Evolutionary conservation across 2,797 vertebrate genomes (phyloP), one percentile per base, ranked within the genome.

Genomic region (Tokudaia muenninki): DNA sequence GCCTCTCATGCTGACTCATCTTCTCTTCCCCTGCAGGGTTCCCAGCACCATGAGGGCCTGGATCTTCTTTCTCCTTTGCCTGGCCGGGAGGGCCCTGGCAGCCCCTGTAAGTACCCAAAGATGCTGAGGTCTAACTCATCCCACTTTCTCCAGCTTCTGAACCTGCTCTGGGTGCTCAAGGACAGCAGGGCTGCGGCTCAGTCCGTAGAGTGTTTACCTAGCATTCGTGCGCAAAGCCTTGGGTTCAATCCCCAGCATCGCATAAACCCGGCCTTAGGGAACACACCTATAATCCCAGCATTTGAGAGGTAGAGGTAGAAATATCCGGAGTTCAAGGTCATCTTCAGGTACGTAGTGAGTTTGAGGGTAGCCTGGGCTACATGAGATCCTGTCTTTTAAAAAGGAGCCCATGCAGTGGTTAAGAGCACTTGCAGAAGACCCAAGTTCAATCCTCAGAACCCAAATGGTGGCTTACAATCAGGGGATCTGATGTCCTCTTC

Each of bases 41-140:
- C 98, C 98, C 98, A 98, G 98, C 98, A 99, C 98, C 98, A 99
- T 99, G 99, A 99, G 98, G 98, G 98, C 99, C 98, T 99, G 99
- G 99, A 98, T 99, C n/a, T 98, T 99, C 98, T 99, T 99, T 98
- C 97, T 99, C 96, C 98, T 99, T 94, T 99, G 99, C 99, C 99
- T 99, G 98, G 99, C 99, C 87, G 99, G 99, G 98, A 99, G 99
- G 97, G 99, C 99, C 98, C 97, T 99, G 98, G 99, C 99, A 97
- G 99, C 99, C 63, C 99, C 99, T 82, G 99, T 99, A 97, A 99
- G 99, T 99, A 96, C 0, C 2, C 41, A 8, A 65, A 29, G 22
- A 61, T 17, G 79, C 1, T n/a, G 57, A 19, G 37, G 79, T 44
- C 21, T 16, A 78, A n/a, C 22, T 50, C 57, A 63, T 50, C 4